Evolutionary conservation across 2,888 invertebrate genomes (phyloP), one percentile per base, ranked within the genome.

Genomic region (Xanthorhoe spadicearia): DNA sequence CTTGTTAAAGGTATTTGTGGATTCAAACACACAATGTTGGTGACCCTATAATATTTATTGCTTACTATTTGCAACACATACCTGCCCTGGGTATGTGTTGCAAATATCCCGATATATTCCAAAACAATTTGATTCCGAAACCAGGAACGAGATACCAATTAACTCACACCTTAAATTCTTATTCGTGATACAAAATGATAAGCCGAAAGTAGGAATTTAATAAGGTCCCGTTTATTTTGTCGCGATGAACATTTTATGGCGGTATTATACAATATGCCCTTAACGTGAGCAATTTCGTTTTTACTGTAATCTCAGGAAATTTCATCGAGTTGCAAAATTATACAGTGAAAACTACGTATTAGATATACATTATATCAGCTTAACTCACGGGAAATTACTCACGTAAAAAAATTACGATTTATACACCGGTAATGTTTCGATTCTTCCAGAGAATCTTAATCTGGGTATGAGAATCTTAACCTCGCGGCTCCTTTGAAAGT

Each of bases 261-360:
- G 83, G 85, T 84, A 87, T 85, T 85, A 85, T 79, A 73, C 74
- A 75, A 80, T 81, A 83, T 80, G 76, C 77, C 78, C 76, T 83
- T 83, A 83, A 85, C 83, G 38, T 4, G 83, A 84, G 85, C 86
- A 86, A 86, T 86, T 85, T 78, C 72, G 74, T 77, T 74, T 81
- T 84, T 83, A 83, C 87, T 86, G 23, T 89, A 87, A 89, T 86
- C 87, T 84, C 81, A 79, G 80, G 77, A 84, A 87, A 88, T 88
- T 89, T 85, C 83, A 83, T 78, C 79, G 77, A 81, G 80, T 74
- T 74, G 49, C 46, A 46, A n/a, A 46, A 46, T 15, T 46, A 15
- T 15, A 46, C 15, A 10, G 13, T 38, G 32, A 32, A 32, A 1
- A 23, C 32, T 7, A 32, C 28, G 28, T 28, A 28, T n/a, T n/a